Evolutionary conservation across 2,113 vertebrate species (phyloP).

Genomic region (Herpetotheres cachinnans): DNA sequence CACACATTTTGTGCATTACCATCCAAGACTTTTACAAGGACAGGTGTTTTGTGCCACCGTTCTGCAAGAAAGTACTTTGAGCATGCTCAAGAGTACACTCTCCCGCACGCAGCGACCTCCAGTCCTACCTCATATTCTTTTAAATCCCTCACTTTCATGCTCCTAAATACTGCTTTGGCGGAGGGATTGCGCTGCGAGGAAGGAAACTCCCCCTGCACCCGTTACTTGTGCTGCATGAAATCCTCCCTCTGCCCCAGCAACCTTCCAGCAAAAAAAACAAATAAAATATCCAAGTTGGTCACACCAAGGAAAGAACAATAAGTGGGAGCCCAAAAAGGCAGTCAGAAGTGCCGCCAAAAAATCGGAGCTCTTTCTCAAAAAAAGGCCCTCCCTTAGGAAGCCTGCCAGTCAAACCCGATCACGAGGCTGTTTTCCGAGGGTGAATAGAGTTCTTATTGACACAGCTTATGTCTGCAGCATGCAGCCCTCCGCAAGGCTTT

Average conservation of each 20-base stretch:
- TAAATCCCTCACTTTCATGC: slow-evolving; percentile 8
- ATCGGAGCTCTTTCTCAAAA: slow-evolving; percentile 18
- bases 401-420: slow-evolving; percentile 57
- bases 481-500: slow-evolving; percentile 53
- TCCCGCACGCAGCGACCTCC: not conserved
- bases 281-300: not conserved
- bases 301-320: not conserved
- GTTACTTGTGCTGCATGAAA: not conserved
- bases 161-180: not conserved
- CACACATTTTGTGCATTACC: not conserved
- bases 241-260: not conserved
- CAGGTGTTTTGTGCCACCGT: not conserved
- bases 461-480: slow-evolving; percentile 60
- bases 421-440: slow-evolving; percentile 63
- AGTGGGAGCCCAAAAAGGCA: not conserved
- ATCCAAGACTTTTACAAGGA: not conserved
- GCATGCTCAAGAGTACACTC: accelerated
- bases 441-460: slow-evolving; percentile 64
- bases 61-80: not conserved
- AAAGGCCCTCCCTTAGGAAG: slow-evolving; percentile 42
- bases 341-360: slow-evolving; percentile 67
- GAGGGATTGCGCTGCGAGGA: not conserved
- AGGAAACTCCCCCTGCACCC: not conserved
- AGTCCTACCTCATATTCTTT: not conserved
- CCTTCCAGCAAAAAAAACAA: not conserved